Percentiles rank a stretch among this genome's conserved stretches.
Evolutionary conservation across 2,113 vertebrate genomes (phyloP).

Genomic region (Daboia siamensis): DNA sequence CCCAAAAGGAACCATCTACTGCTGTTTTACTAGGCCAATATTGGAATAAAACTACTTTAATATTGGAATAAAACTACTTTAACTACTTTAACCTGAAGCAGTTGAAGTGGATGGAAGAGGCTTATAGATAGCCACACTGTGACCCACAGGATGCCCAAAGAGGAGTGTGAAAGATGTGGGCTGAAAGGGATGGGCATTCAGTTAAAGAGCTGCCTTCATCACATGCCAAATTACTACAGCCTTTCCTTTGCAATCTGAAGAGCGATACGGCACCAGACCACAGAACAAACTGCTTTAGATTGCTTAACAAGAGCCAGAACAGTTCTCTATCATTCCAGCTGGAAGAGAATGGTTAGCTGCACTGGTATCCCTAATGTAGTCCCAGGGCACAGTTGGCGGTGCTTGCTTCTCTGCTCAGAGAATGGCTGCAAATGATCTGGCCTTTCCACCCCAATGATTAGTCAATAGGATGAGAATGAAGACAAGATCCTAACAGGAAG

Average conservation of each 20-base stretch:
- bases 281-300: background rate
- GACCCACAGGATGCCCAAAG: background rate
- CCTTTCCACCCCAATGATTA: background rate
- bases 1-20: background rate
- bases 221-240: background rate
- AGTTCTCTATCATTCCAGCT: background rate
- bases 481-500: background rate
- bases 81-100: background rate
- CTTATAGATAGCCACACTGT: background rate
- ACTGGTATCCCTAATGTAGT: background rate
- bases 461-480: background rate
- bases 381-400: background rate
- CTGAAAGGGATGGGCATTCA: background rate
- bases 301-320: background rate
- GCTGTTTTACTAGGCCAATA: background rate
- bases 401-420: background rate
- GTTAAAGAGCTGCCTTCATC: background rate
- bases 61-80: background rate
- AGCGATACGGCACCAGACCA: background rate
- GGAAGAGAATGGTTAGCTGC: background rate
- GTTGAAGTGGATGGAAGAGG: background rate
- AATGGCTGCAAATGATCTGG: background rate
- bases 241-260: background rate
- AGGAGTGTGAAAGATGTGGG: background rate
- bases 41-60: background rate